These are phyloP conservation scores for Podarcis lilfordi DNA, from an alignment of 2,797 vertebrate species.

Conservation along the genomic window DNA sequence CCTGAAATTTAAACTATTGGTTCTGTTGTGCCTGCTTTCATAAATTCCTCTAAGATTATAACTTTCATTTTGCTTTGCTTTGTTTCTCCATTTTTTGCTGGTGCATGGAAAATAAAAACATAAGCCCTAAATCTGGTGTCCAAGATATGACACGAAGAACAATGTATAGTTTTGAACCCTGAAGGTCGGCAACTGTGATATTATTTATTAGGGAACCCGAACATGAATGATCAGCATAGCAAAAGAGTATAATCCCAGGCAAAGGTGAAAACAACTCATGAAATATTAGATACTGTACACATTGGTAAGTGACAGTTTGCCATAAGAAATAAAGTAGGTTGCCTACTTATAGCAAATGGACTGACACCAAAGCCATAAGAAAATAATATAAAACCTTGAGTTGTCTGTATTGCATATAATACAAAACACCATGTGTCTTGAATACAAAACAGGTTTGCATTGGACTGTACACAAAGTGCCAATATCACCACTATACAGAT, in stretches of 20 bases:
- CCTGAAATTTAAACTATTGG: constrained; percentile 68
- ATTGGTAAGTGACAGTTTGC: constrained; percentile 26
- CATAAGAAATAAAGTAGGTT: constrained; percentile 10
- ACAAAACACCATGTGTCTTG: not conserved
- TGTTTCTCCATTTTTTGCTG: not conserved
- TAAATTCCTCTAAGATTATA: constrained; percentile 59
- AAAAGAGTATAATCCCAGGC: constrained; percentile 12
- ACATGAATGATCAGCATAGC: not conserved
- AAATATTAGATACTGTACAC: not conserved
- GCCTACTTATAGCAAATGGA: constrained; percentile 24
- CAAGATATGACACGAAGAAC: constrained; percentile 29
- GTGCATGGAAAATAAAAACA: constrained; percentile 53
- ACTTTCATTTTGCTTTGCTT: not conserved
- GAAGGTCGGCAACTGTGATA: constrained; percentile 42
- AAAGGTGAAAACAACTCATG: constrained; percentile 6
- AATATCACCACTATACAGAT: not conserved
- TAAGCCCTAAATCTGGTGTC: constrained; percentile 33
- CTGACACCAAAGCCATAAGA: constrained; percentile 15
- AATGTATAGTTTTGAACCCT: constrained; percentile 40
- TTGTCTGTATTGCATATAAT: not conserved
- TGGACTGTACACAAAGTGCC: constrained; percentile 11
- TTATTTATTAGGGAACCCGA: constrained; percentile 49
- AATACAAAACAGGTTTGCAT: not conserved
- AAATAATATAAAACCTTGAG: constrained; percentile 11
- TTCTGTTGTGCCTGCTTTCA: constrained; percentile 48